phyloP scores from a whole-genome alignment of 2,113 vertebrate genomes.

The Phrynosoma blainvillii region DNA sequence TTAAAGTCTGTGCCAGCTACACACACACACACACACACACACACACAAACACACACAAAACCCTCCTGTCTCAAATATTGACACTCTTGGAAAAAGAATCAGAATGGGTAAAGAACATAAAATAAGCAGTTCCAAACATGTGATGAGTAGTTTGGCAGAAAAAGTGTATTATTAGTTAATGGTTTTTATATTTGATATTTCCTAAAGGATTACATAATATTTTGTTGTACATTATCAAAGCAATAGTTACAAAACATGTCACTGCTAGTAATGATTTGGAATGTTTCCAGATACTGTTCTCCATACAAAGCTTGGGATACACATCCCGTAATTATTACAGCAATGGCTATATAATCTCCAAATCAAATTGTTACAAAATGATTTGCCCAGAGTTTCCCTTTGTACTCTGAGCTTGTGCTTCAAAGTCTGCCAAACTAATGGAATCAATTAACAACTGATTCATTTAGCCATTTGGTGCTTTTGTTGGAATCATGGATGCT shows the following conservation, averaged over 20 bases:
- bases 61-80: constrained; percentile 29
- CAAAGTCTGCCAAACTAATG: neutral
- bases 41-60: neutral
- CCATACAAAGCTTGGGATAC: neutral
- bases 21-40: neutral
- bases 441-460: constrained; percentile 17
- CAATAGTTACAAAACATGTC: constrained; percentile 9
- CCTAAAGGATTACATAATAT: neutral
- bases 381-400: constrained; percentile 14
- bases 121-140: neutral
- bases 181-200: constrained; percentile 31
- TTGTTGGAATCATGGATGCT: constrained; percentile 10
- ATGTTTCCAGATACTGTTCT: constrained; percentile 5
- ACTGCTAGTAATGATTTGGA: constrained; percentile 3
- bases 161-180: constrained; percentile 22
- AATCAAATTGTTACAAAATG: neutral
- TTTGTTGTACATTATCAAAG: constrained; percentile 35
- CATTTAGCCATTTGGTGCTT: constrained; percentile 15
- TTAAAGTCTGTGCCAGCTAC: constrained; percentile 3
- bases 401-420: neutral
- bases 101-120: constrained; percentile 30
- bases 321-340: constrained; percentile 23
- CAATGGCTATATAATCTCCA: neutral
- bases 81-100: constrained; percentile 20
- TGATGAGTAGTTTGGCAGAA: constrained; percentile 16